Evolutionary conservation across 2,113 vertebrate genomes (phyloP), one percentile per base, ranked within the genome.

Genomic region (Urocitellus parryii): DNA sequence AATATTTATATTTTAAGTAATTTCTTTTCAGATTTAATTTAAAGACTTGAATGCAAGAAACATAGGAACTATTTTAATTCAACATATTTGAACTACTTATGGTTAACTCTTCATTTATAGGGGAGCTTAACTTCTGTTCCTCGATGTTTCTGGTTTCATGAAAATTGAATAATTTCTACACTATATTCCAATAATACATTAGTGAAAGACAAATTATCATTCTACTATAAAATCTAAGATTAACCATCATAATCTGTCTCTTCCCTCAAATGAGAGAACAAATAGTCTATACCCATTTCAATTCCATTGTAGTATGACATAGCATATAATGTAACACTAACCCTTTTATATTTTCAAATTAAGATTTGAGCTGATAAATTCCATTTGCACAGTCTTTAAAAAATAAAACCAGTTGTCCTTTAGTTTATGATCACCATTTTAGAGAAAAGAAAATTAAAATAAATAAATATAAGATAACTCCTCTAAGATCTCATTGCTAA

Each of bases 21-120:
- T 95, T 86, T 93, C 18, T 88, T 97, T 77, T 68, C 13, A 94
- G 48, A 81, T 45, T 79, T 37, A 87, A 91, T 12, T 86, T 70
- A 91, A 94, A 93, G 37, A n/a, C 13, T 14, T 29, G 16, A 82
- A 42, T 76, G 20, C 5, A 65, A 92, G 32, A 37, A 89, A 58
- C 27, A 87, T 56, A 93, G 70, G 25, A 10, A 8, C 4, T 91
- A 53, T 95, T 91, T 96, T 67, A 88, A 58, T 95, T 91, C 25
- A 80, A 37, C 13, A 9, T 89, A 86, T 79, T 83, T 83, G 63
- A 82, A 73, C 7, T 25, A 42, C 24, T 80, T 56, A 68, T 10
- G 70, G 24, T 86, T 86, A 78, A 74, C 25, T 90, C 10, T 77
- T 83, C 16, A 48, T 70, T 93, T 95, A 32, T 87, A 67, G 8